Evolutionary conservation across 1,140 invertebrate genomes (phyloP).

Genomic region (Lordiphosa collinella): DNA sequence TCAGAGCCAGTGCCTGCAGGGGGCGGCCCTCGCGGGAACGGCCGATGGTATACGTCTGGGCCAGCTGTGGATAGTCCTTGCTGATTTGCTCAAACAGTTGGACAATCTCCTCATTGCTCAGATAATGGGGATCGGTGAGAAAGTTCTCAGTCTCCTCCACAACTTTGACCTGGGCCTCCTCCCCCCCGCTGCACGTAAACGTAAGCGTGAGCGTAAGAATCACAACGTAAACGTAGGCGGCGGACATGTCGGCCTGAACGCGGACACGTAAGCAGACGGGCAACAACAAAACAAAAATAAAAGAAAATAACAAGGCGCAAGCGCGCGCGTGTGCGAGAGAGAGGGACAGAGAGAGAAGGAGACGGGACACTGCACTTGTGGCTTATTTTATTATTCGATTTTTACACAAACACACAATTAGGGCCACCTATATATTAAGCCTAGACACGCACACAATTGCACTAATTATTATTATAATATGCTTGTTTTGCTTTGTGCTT

Average conservation of each 20-base stretch:
- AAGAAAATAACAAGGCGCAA: slow-evolving; percentile 19
- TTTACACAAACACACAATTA: background rate
- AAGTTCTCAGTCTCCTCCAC: slow-evolving; percentile 45
- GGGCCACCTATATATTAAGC: background rate
- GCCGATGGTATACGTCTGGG: slow-evolving; percentile 88
- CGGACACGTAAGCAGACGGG: slow-evolving; percentile 49
- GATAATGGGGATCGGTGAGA: slow-evolving; percentile 50
- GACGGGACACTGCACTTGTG: slow-evolving; percentile 14
- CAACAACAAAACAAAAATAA: slow-evolving; percentile 13
- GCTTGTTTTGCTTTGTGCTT: slow-evolving; percentile 13
- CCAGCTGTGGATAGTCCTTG: slow-evolving; percentile 81
- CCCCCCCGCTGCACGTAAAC: slow-evolving; percentile 15
- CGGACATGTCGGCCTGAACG: slow-evolving; percentile 28
- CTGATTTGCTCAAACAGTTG: slow-evolving; percentile 47
- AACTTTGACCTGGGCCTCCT: slow-evolving; percentile 31
- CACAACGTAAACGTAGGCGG: slow-evolving; percentile 19
- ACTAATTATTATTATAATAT: background rate
- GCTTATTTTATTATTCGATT: slow-evolving; percentile 14
- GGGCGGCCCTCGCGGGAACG: slow-evolving; percentile 87
- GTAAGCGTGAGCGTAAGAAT: slow-evolving; percentile 2
- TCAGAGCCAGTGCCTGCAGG: slow-evolving; percentile 84
- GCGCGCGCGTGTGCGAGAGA: slow-evolving; percentile 22
- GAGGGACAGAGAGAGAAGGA: background rate
- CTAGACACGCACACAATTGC: background rate
- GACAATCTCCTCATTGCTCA: slow-evolving; percentile 56